Evolutionary conservation across 2,113 vertebrate species (phyloP).

Genomic region (Cyanocitta stelleri): DNA sequence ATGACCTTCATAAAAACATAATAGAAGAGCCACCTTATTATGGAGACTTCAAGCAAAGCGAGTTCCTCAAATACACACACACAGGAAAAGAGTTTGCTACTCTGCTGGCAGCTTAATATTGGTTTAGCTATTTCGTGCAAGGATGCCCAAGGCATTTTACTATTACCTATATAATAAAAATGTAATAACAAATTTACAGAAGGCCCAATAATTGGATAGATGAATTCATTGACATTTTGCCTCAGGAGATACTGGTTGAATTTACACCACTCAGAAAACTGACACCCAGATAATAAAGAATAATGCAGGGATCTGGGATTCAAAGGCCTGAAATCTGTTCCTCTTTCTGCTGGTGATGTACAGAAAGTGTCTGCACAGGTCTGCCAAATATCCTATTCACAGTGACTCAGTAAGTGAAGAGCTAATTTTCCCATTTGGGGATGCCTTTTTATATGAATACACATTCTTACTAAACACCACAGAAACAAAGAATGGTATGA

Average conservation of each 20-base stretch:
- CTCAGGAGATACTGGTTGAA: background rate
- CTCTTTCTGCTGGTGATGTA: background rate
- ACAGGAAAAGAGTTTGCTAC: background rate
- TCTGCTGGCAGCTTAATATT: background rate
- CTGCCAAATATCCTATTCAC: background rate
- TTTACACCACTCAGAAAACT: background rate
- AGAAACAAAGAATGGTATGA: background rate
- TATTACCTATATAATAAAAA: background rate
- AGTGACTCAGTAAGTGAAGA: background rate
- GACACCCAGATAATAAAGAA: background rate
- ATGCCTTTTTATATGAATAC: background rate
- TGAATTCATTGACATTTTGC: constrained; percentile 12
- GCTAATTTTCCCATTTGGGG: background rate
- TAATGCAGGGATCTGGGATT: background rate
- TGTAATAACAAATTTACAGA: background rate
- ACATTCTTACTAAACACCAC: background rate
- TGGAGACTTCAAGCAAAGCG: background rate
- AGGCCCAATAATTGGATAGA: background rate
- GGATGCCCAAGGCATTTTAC: background rate
- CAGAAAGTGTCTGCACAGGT: background rate
- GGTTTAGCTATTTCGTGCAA: background rate
- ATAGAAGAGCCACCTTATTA: background rate
- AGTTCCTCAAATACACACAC: background rate
- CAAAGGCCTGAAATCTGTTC: background rate
- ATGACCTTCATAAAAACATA: background rate